Conservation (phyloP, 2,113 vertebrate genomes). For the Chionodraco myersi region DNA sequence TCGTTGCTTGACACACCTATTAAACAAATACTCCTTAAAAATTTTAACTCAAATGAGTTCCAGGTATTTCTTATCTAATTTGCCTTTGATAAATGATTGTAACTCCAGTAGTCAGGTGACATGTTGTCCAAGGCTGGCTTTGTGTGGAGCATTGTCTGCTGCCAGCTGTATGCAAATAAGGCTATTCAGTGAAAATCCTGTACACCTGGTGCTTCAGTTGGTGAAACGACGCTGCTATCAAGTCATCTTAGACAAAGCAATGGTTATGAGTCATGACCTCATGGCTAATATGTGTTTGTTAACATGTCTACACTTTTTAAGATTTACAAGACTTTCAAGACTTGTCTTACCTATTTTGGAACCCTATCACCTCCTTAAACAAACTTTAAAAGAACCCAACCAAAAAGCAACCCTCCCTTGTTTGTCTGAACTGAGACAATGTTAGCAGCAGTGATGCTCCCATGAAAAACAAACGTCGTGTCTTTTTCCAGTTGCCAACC, state of each 20-base stretch:
- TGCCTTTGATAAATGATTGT: slow-evolving; percentile 1
- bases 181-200: background rate
- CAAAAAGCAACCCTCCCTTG: background rate
- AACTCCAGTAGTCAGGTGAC: slow-evolving; percentile 5
- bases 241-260: background rate
- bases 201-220: slow-evolving; percentile 45
- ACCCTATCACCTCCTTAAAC: background rate
- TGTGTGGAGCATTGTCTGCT: slow-evolving; percentile 28
- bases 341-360: background rate
- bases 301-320: background rate
- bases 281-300: background rate
- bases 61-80: background rate
- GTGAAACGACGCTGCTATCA: slow-evolving; percentile 1
- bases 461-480: background rate
- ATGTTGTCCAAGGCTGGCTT: slow-evolving; percentile 7
- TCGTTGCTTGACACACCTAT: background rate
- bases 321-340: background rate
- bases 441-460: slow-evolving; percentile 13
- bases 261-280: background rate
- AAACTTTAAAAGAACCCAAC: background rate
- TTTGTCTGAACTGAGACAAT: background rate
- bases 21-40: slow-evolving; percentile 1
- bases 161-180: slow-evolving; percentile 77
- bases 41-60: background rate
- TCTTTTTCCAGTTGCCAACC: slow-evolving; percentile 83